Evolutionary conservation across 2,113 vertebrate genomes (phyloP).

Genomic region (Martes martes): DNA sequence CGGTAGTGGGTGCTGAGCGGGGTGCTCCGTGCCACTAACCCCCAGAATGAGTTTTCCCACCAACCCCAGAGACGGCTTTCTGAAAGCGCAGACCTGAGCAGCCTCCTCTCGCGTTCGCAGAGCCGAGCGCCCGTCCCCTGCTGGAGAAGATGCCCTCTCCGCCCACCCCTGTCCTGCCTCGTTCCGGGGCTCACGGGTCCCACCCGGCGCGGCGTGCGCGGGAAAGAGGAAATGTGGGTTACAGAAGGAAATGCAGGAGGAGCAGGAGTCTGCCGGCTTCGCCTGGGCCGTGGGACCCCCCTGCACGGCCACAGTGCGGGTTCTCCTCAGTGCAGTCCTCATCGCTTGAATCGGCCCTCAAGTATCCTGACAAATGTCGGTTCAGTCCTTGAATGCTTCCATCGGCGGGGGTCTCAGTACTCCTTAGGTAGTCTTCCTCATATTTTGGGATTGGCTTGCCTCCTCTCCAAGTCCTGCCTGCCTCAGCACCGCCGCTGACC

Average conservation of each 20-base stretch:
- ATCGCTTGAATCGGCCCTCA: too few relatives aligned
- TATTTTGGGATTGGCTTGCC: neutral
- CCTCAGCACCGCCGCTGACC: neutral
- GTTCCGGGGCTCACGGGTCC: accelerated
- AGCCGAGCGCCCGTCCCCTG: too few relatives aligned
- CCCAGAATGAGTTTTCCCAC: neutral
- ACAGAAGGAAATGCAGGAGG: neutral
- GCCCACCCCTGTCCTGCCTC: neutral
- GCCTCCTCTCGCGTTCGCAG: too few relatives aligned
- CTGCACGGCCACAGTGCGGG: neutral
- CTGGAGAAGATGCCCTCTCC: accelerated
- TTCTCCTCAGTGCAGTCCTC: too few relatives aligned
- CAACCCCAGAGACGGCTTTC: neutral
- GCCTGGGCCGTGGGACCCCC: neutral
- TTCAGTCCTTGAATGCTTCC: neutral
- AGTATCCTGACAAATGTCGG: neutral
- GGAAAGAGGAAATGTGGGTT: neutral
- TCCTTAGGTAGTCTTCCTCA: neutral
- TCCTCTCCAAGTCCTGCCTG: neutral
- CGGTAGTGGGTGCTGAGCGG: neutral
- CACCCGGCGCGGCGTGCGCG: neutral
- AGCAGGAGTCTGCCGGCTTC: accelerated
- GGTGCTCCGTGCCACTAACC: too few relatives aligned
- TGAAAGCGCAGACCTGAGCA: neutral
- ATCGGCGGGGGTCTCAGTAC: neutral